Conservation (phyloP, 2,888 invertebrate genomes). For the Stenotaenia linearis region DNA sequence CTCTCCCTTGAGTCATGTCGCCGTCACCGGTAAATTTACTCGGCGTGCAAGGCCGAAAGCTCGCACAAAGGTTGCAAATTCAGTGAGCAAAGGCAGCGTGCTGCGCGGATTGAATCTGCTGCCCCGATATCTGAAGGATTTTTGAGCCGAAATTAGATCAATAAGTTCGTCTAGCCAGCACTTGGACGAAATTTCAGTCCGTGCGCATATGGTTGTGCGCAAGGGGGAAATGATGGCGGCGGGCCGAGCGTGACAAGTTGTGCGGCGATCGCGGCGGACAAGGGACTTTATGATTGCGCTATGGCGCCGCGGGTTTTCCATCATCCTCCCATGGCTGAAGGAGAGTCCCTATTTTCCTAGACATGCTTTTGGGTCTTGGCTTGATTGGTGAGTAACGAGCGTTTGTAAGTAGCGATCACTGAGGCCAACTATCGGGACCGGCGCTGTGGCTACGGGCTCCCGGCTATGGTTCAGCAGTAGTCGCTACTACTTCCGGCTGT, state of each 20-base stretch:
- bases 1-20: not conserved
- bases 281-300: constrained; percentile 28
- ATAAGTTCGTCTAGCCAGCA: constrained; percentile 19
- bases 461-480: constrained; percentile 1
- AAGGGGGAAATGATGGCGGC: constrained; percentile 32
- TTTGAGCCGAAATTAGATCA: not conserved
- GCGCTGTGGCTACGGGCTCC: not conserved
- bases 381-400: constrained; percentile 34
- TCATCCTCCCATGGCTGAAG: constrained; percentile 30
- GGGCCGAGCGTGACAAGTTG: constrained; percentile 22
- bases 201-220: constrained; percentile 28
- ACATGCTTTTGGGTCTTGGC: constrained; percentile 37
- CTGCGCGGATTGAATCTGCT: not conserved
- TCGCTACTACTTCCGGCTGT: constrained; percentile 21
- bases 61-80: constrained; percentile 10
- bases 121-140: constrained; percentile 17
- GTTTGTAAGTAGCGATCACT: not conserved
- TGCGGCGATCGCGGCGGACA: not conserved
- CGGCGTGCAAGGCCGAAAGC: not conserved
- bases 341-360: constrained; percentile 35
- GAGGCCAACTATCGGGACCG: not conserved
- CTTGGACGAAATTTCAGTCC: not conserved
- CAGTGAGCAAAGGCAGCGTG: constrained; percentile 4
- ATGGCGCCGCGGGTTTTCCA: constrained; percentile 31
- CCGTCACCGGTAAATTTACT: constrained; percentile 19